Evolutionary conservation across 2,113 vertebrate species (phyloP).

Genomic region (Tachuris rubrigastra): DNA sequence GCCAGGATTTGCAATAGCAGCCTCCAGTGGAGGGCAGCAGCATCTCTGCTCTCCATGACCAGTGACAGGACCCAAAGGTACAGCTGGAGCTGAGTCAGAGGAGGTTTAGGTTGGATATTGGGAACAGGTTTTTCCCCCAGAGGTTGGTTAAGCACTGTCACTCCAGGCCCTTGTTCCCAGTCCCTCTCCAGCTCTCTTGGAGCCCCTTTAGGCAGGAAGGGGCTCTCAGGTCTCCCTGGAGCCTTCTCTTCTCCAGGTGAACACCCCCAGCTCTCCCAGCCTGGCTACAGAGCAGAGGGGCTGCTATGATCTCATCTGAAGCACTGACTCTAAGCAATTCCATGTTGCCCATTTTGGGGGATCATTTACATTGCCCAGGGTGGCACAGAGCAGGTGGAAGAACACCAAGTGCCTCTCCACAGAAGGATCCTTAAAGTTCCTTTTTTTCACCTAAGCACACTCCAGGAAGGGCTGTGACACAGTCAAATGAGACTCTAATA

Average conservation of each 20-base stretch:
- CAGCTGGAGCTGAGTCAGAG: neutral
- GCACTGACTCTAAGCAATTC: fast-evolving
- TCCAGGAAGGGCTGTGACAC: neutral
- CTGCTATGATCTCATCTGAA: neutral
- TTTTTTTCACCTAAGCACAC: fast-evolving
- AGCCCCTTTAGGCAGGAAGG: neutral
- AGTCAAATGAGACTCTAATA: fast-evolving
- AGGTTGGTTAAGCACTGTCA: neutral
- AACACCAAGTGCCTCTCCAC: neutral
- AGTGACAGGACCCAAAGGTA: neutral
- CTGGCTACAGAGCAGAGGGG: neutral
- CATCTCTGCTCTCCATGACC: neutral
- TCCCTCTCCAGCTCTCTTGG: neutral
- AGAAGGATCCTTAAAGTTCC: fast-evolving
- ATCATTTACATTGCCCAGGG: fast-evolving
- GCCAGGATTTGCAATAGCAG: neutral
- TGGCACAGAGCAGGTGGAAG: fast-evolving
- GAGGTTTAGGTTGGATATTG: fast-evolving
- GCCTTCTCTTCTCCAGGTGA: neutral
- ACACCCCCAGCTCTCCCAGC: fast-evolving
- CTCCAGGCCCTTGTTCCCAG: neutral
- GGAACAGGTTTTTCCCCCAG: neutral
- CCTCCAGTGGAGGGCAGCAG: neutral
- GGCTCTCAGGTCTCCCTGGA: neutral
- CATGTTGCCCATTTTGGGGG: fast-evolving